Percentiles rank a stretch among this genome's conserved stretches.
These are phyloP conservation scores for Numida meleagris DNA, from an alignment of 2,113 vertebrate genomes.

Conservation along the genomic window DNA sequence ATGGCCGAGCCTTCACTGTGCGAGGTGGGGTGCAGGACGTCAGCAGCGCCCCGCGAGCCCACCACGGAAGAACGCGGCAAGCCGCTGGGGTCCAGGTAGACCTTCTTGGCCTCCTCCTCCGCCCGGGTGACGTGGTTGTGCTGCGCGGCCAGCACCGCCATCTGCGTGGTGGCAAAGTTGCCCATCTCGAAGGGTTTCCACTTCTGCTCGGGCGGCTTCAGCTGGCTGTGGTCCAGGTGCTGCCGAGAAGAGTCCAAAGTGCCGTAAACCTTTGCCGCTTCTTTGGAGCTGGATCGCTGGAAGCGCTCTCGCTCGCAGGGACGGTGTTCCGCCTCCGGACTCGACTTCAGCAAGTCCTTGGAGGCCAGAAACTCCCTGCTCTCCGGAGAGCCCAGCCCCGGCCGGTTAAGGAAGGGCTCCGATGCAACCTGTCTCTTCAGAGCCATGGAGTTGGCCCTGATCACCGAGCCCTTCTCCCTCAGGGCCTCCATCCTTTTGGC, in stretches of 20 bases:
- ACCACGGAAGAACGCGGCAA: constrained; percentile 76
- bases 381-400: constrained; percentile 83
- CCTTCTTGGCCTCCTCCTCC: constrained; percentile 87
- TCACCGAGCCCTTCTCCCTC: constrained; percentile 91
- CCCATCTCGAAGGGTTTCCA: constrained; percentile 93
- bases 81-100: constrained; percentile 83
- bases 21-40: constrained; percentile 57
- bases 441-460: constrained; percentile 85
- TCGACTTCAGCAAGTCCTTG: constrained; percentile 85
- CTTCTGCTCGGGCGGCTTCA: constrained; percentile 83
- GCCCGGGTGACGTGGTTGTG: constrained; percentile 83
- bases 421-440: constrained; percentile 82
- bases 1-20: constrained; percentile 90
- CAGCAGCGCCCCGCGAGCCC: constrained; percentile 37
- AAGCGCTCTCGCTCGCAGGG: constrained; percentile 76
- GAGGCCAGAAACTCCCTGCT: constrained; percentile 79
- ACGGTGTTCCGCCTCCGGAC: constrained; percentile 78
- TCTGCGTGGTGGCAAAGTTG: constrained; percentile 92
- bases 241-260: constrained; percentile 77
- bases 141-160: constrained; percentile 90
- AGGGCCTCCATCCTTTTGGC: constrained; percentile 77
- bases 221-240: constrained; percentile 66
- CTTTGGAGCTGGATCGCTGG: constrained; percentile 71
- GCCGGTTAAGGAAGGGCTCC: constrained; percentile 75
- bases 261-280: constrained; percentile 76